Base-by-base conservation (phyloP, 2,113 vertebrate genomes). In the Phylloscopus trochiloides region DNA sequence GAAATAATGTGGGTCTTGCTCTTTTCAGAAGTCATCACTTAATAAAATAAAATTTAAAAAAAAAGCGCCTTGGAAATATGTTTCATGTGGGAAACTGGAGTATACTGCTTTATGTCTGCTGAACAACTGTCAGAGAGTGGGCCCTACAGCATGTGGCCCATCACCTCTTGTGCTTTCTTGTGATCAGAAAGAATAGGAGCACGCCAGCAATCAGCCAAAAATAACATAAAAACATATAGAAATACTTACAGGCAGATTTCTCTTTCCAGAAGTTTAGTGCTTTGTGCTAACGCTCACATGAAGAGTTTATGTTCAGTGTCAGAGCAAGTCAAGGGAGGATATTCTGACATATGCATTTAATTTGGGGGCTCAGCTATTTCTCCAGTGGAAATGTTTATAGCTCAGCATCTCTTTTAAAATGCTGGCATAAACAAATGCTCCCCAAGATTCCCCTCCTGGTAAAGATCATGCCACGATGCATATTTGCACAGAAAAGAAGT, bases 261-360 rank as follows among this genome's bases (percentile, higher is more conserved):
- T 66, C 78, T 81, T 88, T 88, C 78, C 92, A 95, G 82, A 93
- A 88, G 85, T 88, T 95, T 88, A 94, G 88, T 88, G 71, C 92
- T 92, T 83, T 87, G 86, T 85, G 87, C 91, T 95, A 90, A 86
- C 10, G 18, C 79, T 95, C 89, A 80, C 73, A 82, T 77, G 86
- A 93, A 72, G 59, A 84, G 86, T 93, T 97, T 95, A 92, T 93
- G 94, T 87, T 97, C 96, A 94, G 86, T 89, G 92, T 97, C 94
- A 96, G 40, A 73, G 90, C 57, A 61, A 96, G 82, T 86, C 91
- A 75, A 78, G 88, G 78, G 91, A 92, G 76, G 90, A 90, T 95
- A 88, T 95, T 87, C 94, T 88, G 93, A 92, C 96, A 97, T 88
- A 73, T 91, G 92, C 79, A 66, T 96, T 95, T 92, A 94, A 97